phyloP scores from a whole-genome alignment of 2,113 vertebrate genomes.

The Bambusicola thoracicus region DNA sequence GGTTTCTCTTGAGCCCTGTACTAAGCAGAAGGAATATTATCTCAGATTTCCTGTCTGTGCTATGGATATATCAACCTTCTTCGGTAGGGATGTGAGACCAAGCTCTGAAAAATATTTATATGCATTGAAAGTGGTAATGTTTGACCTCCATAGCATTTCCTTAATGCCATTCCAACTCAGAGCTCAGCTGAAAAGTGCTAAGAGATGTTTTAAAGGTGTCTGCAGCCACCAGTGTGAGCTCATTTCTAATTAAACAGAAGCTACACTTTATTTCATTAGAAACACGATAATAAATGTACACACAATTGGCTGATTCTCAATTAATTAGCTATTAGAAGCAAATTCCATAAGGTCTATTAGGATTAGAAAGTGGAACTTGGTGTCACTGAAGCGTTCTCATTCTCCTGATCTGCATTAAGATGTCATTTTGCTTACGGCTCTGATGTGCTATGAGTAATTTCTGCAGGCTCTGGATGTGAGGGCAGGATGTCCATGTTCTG shows the following conservation, averaged over 20 bases:
- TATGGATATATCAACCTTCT: background rate
- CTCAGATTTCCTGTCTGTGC: background rate
- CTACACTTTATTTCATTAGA: background rate
- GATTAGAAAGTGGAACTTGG: background rate
- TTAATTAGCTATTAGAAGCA: background rate
- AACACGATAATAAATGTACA: background rate
- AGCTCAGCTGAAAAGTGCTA: background rate
- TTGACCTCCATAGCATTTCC: background rate
- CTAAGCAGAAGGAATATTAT: background rate
- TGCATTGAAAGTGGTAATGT: background rate
- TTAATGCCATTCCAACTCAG: background rate
- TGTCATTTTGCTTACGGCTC: background rate
- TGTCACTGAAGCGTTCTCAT: background rate
- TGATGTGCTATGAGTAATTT: background rate
- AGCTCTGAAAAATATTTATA: background rate
- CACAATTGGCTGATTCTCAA: background rate
- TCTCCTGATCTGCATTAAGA: background rate
- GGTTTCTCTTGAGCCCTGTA: background rate
- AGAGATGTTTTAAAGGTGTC: background rate
- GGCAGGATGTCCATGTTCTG: background rate
- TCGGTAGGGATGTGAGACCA: background rate
- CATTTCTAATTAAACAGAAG: background rate
- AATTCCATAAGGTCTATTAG: background rate
- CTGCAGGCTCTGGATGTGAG: accelerated
- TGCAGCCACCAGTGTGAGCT: background rate